phyloP scores from a whole-genome alignment of 2,797 vertebrate genomes.

The Epinephelus awoara region DNA sequence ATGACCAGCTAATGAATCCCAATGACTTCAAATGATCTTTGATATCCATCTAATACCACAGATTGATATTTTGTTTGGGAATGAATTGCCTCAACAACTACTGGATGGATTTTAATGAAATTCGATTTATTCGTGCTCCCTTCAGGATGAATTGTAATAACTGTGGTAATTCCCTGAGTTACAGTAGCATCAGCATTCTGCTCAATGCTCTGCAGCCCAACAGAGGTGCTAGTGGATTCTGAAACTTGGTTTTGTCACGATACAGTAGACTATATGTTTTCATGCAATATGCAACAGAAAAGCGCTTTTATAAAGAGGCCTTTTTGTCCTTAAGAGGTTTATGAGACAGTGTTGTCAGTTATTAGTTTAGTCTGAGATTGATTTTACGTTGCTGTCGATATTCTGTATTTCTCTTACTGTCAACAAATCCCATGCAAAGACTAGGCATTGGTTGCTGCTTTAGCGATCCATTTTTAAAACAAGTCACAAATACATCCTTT shows the following conservation, averaged over 20 bases:
- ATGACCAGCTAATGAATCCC: neutral
- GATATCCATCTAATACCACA: neutral
- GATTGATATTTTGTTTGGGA: neutral
- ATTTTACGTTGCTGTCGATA: neutral
- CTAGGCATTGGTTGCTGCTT: neutral
- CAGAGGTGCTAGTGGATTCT: no score
- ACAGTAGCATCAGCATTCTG: neutral
- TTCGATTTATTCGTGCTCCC: neutral
- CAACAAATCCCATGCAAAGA: neutral
- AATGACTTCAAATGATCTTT: neutral
- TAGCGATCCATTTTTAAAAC: neutral
- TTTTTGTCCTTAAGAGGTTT: neutral
- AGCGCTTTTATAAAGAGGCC: neutral
- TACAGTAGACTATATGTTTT: neutral
- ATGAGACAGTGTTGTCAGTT: neutral
- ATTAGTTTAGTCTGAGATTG: conserved; percentile 2
- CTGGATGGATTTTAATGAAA: neutral
- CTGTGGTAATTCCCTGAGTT: neutral
- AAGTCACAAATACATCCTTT: neutral
- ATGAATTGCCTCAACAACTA: neutral
- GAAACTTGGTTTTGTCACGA: no score
- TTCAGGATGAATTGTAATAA: neutral
- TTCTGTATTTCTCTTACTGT: no score
- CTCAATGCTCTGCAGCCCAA: no score
- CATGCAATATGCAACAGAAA: neutral